phyloP scores from a whole-genome alignment of 2,888 invertebrate species.

The Lasioglossum leucozonium region DNA sequence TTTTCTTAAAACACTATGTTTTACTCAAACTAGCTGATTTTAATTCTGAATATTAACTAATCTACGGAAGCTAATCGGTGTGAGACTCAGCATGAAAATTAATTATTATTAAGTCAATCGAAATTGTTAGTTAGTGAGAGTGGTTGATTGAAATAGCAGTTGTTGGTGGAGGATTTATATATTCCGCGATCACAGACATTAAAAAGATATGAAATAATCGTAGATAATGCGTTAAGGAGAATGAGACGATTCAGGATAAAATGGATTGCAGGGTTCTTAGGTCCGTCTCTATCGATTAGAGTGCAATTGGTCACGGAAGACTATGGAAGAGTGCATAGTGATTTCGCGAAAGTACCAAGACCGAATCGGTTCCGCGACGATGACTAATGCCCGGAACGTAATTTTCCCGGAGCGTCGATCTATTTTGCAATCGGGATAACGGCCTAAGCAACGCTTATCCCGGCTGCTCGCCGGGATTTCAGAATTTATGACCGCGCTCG shows the following conservation, averaged over 20 bases:
- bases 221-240: neutral
- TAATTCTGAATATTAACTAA: too few relatives aligned
- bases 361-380: neutral
- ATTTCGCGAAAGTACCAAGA: slow-evolving; percentile 2
- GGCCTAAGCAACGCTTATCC: slow-evolving; percentile 22
- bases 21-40: too few relatives aligned
- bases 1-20: too few relatives aligned
- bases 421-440: slow-evolving; percentile 35
- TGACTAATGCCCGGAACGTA: slow-evolving; percentile 20
- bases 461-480: slow-evolving; percentile 5
- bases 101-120: too few relatives aligned
- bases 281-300: neutral
- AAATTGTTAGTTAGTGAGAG: too few relatives aligned
- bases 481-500: slow-evolving; percentile 50
- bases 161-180: neutral
- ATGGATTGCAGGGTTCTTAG: neutral
- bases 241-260: neutral
- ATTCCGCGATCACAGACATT: neutral
- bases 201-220: neutral
- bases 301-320: neutral
- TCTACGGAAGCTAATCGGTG: too few relatives aligned
- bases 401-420: slow-evolving; percentile 14
- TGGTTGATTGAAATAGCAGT: neutral
- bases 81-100: too few relatives aligned
- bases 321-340: neutral